A percentile compares a stretch with the other conserved stretches of the same genome.
Conservation (phyloP, 2,113 vertebrate species). For the Canis aureus region DNA sequence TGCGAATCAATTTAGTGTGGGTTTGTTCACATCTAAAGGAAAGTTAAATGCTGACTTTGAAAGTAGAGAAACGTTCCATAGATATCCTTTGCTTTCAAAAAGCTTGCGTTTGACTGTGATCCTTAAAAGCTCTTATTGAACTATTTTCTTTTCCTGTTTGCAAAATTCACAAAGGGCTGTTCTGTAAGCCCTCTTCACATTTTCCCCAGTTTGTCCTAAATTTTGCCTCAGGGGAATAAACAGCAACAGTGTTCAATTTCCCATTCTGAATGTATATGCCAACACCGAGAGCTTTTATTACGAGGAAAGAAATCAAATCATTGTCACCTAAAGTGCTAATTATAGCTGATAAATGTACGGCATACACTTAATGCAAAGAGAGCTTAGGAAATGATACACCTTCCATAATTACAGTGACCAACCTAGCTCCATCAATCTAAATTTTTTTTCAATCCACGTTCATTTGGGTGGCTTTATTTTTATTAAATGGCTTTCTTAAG, state of each 20-base stretch:
- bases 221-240: constrained; percentile 84
- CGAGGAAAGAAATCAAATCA: constrained; percentile 90
- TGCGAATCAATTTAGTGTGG: constrained; percentile 73
- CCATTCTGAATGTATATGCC: constrained; percentile 80
- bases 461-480: constrained; percentile 90
- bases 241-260: constrained; percentile 81
- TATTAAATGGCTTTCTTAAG: constrained; percentile 87
- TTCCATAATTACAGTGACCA: constrained; percentile 89
- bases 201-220: constrained; percentile 72
- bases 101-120: constrained; percentile 83
- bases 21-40: constrained; percentile 76
- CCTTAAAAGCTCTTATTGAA: constrained; percentile 87
- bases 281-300: constrained; percentile 86
- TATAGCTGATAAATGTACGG: constrained; percentile 92
- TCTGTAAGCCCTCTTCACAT: constrained; percentile 69
- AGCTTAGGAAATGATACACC: constrained; percentile 91
- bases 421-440: constrained; percentile 89
- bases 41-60: constrained; percentile 83
- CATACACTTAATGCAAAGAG: constrained; percentile 90
- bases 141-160: constrained; percentile 84
- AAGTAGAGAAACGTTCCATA: constrained; percentile 76
- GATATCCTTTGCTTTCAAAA: constrained; percentile 85
- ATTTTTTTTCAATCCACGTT: constrained; percentile 87
- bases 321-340: constrained; percentile 93
- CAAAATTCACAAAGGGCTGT: constrained; percentile 83